These are phyloP conservation scores for Molorchus minor DNA, from an alignment of 2,888 invertebrate species.

Conservation along the genomic window DNA sequence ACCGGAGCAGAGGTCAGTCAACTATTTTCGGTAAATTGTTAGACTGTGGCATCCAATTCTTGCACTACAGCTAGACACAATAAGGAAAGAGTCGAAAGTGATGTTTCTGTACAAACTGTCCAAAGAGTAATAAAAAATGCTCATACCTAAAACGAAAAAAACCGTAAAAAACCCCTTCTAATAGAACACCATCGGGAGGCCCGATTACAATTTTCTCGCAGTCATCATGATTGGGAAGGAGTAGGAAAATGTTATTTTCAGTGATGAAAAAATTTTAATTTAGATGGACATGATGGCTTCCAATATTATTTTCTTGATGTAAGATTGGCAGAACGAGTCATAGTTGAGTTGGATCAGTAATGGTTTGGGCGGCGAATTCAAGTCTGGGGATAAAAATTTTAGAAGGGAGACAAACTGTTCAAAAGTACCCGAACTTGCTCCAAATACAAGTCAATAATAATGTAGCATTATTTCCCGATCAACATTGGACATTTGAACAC, in stretches of 20 bases:
- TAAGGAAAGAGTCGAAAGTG: background rate
- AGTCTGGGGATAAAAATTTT: background rate
- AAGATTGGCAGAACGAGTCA: background rate
- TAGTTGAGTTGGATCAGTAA: background rate
- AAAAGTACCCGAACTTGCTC: background rate
- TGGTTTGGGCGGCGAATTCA: background rate
- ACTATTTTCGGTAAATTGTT: too few species aligned
- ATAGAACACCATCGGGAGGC: background rate
- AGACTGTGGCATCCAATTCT: too few species aligned
- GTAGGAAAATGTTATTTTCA: background rate
- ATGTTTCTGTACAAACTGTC: background rate
- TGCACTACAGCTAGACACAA: too few species aligned
- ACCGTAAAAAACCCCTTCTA: background rate
- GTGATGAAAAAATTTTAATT: background rate
- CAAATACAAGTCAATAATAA: background rate
- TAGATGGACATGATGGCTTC: background rate
- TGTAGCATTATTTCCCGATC: background rate
- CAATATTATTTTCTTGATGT: background rate
- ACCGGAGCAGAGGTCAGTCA: too few species aligned
- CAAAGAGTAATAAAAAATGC: background rate
- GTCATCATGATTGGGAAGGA: background rate
- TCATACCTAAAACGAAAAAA: background rate
- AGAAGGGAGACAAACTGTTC: background rate
- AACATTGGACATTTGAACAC: background rate
- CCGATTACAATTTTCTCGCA: background rate